Evolutionary conservation across 2,888 invertebrate genomes (phyloP).

Genomic region (Rhamnusium bicolor): DNA sequence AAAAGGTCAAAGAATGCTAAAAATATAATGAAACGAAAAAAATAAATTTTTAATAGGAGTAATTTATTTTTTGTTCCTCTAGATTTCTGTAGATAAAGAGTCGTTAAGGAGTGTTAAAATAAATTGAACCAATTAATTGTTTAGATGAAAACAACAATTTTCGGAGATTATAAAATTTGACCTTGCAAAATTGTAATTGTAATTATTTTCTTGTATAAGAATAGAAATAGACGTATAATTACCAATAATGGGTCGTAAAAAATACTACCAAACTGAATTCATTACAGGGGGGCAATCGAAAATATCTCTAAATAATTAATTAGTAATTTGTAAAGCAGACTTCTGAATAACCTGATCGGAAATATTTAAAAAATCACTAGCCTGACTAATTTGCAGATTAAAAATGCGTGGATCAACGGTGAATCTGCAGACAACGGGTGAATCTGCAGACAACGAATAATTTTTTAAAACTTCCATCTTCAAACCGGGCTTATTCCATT

Average conservation of each 20-base stretch:
- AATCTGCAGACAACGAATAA: too few relatives aligned
- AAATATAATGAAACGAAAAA: not conserved
- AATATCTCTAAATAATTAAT: too few relatives aligned
- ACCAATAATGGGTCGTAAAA: not conserved
- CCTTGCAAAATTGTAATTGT: not conserved
- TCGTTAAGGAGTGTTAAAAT: not conserved
- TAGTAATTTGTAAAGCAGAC: too few relatives aligned
- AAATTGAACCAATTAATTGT: not conserved
- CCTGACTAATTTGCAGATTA: too few relatives aligned
- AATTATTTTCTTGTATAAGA: too few relatives aligned
- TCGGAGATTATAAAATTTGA: not conserved
- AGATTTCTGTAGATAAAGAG: not conserved
- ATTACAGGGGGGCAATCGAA: not conserved
- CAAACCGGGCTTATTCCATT: too few relatives aligned
- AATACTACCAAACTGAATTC: not conserved
- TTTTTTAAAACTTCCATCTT: too few relatives aligned
- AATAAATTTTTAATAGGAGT: not conserved
- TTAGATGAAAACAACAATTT: not conserved
- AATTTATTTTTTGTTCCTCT: not conserved
- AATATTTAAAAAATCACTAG: too few relatives aligned
- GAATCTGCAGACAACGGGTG: too few relatives aligned
- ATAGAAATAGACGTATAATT: not conserved
- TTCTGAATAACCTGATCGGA: too few relatives aligned
- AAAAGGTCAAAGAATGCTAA: not conserved
- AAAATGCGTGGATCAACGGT: too few relatives aligned